Evolutionary conservation across 2,113 vertebrate genomes (phyloP), one percentile per base, ranked within the genome.

Genomic region (Oreochromis niloticus): DNA sequence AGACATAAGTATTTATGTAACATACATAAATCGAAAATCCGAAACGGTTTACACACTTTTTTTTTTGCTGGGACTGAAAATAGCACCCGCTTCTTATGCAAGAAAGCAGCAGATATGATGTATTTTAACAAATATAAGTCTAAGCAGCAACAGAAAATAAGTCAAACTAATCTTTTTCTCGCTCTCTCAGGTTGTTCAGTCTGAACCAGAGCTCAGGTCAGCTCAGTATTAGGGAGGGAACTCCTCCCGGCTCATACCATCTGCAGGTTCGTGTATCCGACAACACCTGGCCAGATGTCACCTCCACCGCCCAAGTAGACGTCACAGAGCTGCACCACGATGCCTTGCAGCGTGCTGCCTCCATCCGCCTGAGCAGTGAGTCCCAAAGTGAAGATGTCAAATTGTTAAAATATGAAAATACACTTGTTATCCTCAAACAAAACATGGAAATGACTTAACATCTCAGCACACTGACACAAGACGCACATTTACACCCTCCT

Each of bases 281-380:
- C 9, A 95, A 86, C 46, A 93, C 95, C 89, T 98, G 98, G 98
- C 98, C 98, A 13, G 97, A 98, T 39, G 97, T 98, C 88, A 95
- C 96, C 92, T 98, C 97, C 6, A 97, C 95, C 0, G 95, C 96
- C 13, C 96, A 96, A 87, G 96, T 98, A 84, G 91, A 92, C 5
- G 96, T 98, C 73, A 95, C 91, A 57, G 97, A 97, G 85, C 96
- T 98, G 88, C 96, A 88, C 79, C 96, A 96, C 85, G 96, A 97
- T 22, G 96, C 95, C 2, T 81, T 97, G 81, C 94, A 48, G 30
- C 97, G 95, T 81, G 95, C 97, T 75, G 97, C 96, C 9, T 98
- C 98, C 54, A 7, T 98, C 9, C 93, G 95, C 80, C 90, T 98
- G 30, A 94, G 82, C 92, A 97, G 98, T 98, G 93, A 96, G 96